Base-by-base conservation (phyloP, 2,797 vertebrate genomes). In the Buceros bicornis region DNA sequence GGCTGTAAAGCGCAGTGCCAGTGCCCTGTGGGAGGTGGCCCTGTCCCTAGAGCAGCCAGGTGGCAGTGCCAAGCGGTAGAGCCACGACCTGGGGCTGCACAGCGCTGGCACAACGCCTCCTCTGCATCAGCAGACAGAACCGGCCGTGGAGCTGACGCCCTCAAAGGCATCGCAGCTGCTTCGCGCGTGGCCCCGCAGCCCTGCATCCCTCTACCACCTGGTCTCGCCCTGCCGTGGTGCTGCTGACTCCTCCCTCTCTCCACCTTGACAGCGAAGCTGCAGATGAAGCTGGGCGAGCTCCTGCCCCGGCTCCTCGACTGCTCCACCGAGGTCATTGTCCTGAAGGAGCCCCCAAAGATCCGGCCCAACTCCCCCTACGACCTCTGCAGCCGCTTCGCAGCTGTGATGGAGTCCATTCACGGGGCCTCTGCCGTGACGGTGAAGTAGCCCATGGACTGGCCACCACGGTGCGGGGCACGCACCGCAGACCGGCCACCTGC, bases 341-440 rank as follows among this genome's bases (percentile, higher is more conserved):
- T 99, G 50, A 99, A 99, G 78, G 99, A 99, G 93, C 99, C 99
- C 1, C 99, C 99, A 5, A 99, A 98, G 94, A 99, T 99, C 94
- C 99, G 98, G 2, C 98, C 99, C 76, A 99, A 98, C 95, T 99
- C 98, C 22, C 98, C 99, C 4, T 99, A 99, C 5, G 99, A 99
- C 97, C 98, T 99, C 57, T 99, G 99, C 96, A 99, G 98, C 95
- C 99, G 99, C 8, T 98, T 99, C 65, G 98, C 99, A 0, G 99
- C 99, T 0, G 98, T 99, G 85, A 99, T 99, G 99, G 99, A 99
- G 96, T 99, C 99, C 88, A 99, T 99, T 45, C 99, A 99, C 45
- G 98, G 97, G 50, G 98, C 98, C 35, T 98, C 99, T 0, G 25
- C 99, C 1, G 99, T 99, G 79, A 95, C 95, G 0, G 99, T 99